phyloP scores from a whole-genome alignment of 2,888 invertebrate species.

The Drosophila seclusa region DNA sequence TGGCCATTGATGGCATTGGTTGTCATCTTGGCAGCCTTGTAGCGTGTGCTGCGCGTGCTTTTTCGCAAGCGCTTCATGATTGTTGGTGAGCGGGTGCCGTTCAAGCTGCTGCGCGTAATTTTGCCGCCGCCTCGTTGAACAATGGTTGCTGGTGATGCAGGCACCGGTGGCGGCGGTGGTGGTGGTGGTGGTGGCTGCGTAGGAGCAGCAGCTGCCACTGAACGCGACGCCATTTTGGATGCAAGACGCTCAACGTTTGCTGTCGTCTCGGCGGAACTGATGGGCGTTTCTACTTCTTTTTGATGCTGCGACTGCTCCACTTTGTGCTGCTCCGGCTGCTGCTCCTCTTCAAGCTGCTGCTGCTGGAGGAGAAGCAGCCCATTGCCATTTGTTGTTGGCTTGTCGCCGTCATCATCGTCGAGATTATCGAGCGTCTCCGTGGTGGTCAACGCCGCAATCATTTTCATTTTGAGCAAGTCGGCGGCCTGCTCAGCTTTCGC shows the following conservation, averaged over 20 bases:
- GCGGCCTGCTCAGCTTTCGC: conserved; percentile 4
- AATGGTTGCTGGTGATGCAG: too few species aligned
- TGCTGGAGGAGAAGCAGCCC: background rate
- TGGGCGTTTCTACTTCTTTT: background rate
- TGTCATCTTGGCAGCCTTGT: conserved; percentile 40
- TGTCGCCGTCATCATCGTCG: conserved; percentile 34
- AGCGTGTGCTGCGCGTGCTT: conserved; percentile 68
- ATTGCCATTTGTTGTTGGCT: conserved; percentile 4
- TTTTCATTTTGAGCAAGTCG: conserved; percentile 39
- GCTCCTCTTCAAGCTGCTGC: background rate
- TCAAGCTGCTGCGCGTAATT: conserved; percentile 60
- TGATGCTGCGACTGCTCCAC: background rate
- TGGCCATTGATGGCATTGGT: conserved; percentile 30
- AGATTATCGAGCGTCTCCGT: conserved; percentile 47
- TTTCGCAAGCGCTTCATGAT: conserved; percentile 66
- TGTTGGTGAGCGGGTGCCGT: conserved; percentile 59
- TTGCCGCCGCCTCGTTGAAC: conserved; percentile 39
- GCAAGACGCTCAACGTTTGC: background rate
- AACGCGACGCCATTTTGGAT: conserved; percentile 11
- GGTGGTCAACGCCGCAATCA: conserved; percentile 57
- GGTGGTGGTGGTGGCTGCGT: background rate
- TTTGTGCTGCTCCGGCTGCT: too few species aligned
- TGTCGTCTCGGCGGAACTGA: conserved; percentile 1
- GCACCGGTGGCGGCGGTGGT: background rate
- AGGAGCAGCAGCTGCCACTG: background rate